Conservation (phyloP, 2,797 vertebrate species). For the Enteromius mattozi region DNA sequence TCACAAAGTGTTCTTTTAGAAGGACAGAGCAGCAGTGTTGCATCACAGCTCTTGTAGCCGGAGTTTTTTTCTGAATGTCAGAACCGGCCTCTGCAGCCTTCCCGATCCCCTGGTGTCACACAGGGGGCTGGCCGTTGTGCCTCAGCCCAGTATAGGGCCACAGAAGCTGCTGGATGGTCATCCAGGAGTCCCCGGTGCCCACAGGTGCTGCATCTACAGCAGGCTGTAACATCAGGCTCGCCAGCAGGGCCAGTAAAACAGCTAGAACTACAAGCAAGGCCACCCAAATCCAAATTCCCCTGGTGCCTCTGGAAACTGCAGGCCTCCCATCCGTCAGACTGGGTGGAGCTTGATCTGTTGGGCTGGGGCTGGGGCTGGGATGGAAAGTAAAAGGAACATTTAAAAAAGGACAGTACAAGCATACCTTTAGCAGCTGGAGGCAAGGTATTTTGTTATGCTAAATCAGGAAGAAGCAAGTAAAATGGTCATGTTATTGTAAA, state of each 20-base stretch:
- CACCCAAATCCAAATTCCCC: conserved; percentile 82
- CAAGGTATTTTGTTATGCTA: neutral
- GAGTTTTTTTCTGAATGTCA: conserved; percentile 7
- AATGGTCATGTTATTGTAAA: neutral
- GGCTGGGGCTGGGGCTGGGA: conserved; percentile 70
- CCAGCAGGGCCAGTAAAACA: conserved; percentile 85
- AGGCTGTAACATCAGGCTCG: conserved; percentile 86
- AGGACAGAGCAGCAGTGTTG: conserved; percentile 20
- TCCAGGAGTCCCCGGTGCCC: conserved; percentile 88
- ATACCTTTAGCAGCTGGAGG: neutral
- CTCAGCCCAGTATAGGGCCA: conserved; percentile 89
- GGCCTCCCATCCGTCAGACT: conserved; percentile 66
- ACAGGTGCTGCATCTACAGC: conserved; percentile 86
- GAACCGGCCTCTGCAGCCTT: neutral
- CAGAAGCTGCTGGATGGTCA: conserved; percentile 89
- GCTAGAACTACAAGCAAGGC: conserved; percentile 83
- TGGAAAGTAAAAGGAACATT: neutral
- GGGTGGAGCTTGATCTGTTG: conserved; percentile 63
- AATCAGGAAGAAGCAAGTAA: neutral
- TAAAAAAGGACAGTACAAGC: neutral
- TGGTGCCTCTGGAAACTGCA: conserved; percentile 73
- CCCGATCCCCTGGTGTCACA: conserved; percentile 70
- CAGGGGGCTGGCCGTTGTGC: conserved; percentile 87
- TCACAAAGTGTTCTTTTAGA: conserved; percentile 4
- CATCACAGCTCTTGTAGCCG: neutral